Percentiles rank a stretch among this genome's conserved stretches.
Conservation (phyloP, 2,113 vertebrate species). For the Vulpes lagopus region DNA sequence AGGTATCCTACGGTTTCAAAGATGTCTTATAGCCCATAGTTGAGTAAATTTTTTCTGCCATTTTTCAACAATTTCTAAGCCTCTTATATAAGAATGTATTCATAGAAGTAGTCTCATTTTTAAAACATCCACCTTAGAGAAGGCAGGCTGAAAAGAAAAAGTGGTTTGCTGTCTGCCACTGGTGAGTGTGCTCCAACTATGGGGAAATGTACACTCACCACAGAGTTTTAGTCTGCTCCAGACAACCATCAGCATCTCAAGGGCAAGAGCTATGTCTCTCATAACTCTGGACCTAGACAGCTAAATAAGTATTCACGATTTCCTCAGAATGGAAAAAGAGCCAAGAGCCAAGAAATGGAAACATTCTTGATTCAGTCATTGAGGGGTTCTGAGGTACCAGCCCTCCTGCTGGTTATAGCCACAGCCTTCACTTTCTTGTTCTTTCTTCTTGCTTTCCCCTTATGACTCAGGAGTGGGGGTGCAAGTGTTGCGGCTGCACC, state of each 20-base stretch:
- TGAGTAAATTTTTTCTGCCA: neutral
- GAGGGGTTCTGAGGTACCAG: neutral
- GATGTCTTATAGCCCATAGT: neutral
- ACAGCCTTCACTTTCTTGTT: neutral
- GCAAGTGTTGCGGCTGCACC: neutral
- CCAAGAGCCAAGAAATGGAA: neutral
- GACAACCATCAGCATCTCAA: neutral
- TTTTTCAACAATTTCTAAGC: neutral
- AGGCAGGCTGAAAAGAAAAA: neutral
- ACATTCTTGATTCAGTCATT: neutral
- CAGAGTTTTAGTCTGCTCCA: neutral
- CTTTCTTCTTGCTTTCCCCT: neutral
- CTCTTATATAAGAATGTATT: neutral
- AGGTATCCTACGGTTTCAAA: neutral
- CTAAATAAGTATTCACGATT: neutral
- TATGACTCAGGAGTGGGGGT: neutral
- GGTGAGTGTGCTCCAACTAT: neutral
- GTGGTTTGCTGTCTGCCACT: neutral
- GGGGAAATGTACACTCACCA: neutral
- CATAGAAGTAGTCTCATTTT: neutral
- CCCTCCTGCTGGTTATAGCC: neutral
- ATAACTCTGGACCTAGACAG: neutral
- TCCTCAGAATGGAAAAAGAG: neutral
- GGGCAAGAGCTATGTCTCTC: neutral
- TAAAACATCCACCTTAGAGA: neutral